These are phyloP conservation scores for Palythoa heliodiscus DNA, from an alignment of 92 coral and sea anemone species.

Conservation along the genomic window DNA sequence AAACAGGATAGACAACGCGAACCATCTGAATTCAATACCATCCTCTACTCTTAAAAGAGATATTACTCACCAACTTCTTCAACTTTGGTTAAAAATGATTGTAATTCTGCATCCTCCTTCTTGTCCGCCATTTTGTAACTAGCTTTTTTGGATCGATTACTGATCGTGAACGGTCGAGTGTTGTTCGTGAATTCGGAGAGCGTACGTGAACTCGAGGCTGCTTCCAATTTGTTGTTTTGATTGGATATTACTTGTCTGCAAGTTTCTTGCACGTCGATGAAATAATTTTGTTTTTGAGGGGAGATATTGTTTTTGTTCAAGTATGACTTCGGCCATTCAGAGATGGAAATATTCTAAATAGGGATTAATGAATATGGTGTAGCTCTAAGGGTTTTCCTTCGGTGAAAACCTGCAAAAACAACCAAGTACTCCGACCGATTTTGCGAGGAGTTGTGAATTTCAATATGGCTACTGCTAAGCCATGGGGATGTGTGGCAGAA, in stretches of 20 bases:
- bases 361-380: slow-evolving; percentile 9
- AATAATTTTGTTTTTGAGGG: not conserved
- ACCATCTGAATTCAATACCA: not conserved
- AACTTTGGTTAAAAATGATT: slow-evolving; percentile 83
- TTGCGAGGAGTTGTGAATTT: slow-evolving; percentile 36
- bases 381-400: slow-evolving; percentile 1
- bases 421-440: not conserved
- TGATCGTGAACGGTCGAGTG: slow-evolving; percentile 21
- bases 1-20: not conserved
- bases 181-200: slow-evolving; percentile 32
- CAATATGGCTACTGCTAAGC: slow-evolving; percentile 62
- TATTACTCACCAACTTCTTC: slow-evolving; percentile 83
- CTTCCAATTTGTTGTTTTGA: slow-evolving; percentile 20
- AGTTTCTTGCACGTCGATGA: slow-evolving; percentile 8
- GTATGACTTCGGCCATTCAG: not conserved
- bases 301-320: not conserved
- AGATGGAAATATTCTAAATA: slow-evolving; percentile 10
- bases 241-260: slow-evolving; percentile 24
- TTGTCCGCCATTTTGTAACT: slow-evolving; percentile 72
- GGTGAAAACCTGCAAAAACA: not conserved
- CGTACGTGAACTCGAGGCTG: slow-evolving; percentile 11
- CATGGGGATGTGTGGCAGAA: slow-evolving; percentile 64
- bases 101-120: slow-evolving; percentile 67
- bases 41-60: not conserved
- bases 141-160: slow-evolving; percentile 25